Evolutionary conservation across 2,888 invertebrate species (phyloP), one percentile per base, ranked within the genome.

Genomic region (Trachelus tabidus): DNA sequence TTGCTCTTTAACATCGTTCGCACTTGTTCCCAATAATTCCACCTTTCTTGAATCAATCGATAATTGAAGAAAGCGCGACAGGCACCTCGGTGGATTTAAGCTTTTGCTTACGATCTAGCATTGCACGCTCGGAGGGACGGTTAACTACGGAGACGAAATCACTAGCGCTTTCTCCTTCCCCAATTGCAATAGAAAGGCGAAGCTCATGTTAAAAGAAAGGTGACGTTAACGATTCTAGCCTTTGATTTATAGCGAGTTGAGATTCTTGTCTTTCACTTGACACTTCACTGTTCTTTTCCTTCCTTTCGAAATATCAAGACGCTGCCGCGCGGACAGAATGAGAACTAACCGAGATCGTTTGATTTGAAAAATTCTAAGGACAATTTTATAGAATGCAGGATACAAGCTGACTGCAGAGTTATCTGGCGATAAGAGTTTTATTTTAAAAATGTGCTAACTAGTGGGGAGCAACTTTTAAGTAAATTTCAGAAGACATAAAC

Each of bases 31-130:
- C 9, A 56, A 23, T 56, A 0, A 23, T 56, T 56, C 23, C 23
- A 56, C 56, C 23, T 56, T 56, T 56, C 56, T 56, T 23, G 56
- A 56, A 9, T 56, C 31, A 71, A 71, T 34, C 71, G 71, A 23
- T 23, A 71, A 71, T 71, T 12, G 71, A 71, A 71, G 34, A 31
- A 34, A 71, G 71, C 71, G 71, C 71, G 71, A 71, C 71, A 71
- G 71, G 71, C 71, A 71, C 34, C 71, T 34, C 33, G 34, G 34
- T 33, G 71, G 33, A 34, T 15, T 34, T 15, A 71, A 15, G 76
- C 74, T 77, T 73, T 78, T 76, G 77, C 82, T 82, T 85, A 85
- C 79, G 80, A 77, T 81, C 85, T 86, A 85, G 75, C 83, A 86
- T 86, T 86, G 86, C 86, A 86, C 86, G 81, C 78, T 78, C 76